Conservation (phyloP, 2,113 vertebrate species). For the Nymphicus hollandicus region DNA sequence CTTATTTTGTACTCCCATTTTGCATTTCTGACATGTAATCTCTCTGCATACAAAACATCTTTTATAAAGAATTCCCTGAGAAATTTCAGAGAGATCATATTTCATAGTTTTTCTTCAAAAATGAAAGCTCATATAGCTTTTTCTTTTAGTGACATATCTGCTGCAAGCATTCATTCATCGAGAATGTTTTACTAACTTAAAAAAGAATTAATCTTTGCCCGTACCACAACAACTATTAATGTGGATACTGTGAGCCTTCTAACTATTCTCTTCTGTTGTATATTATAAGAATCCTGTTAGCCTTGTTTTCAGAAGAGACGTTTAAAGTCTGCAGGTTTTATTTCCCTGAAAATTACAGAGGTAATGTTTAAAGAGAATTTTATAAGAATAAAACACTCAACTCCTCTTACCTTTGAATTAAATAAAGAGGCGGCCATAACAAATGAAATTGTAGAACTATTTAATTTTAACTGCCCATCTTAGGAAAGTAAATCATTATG, state of each 20-base stretch:
- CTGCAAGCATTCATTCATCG: constrained; percentile 38
- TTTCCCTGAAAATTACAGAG: constrained; percentile 37
- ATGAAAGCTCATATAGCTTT: constrained; percentile 41
- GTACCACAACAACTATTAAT: constrained; percentile 44
- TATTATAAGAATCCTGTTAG: constrained; percentile 31
- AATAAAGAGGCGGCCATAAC: constrained; percentile 27
- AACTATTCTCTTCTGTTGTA: neutral
- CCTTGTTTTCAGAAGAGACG: constrained; percentile 51
- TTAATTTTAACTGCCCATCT: constrained; percentile 52
- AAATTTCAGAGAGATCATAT: constrained; percentile 54
- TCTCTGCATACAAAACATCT: constrained; percentile 49
- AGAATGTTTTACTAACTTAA: constrained; percentile 53
- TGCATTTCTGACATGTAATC: constrained; percentile 64
- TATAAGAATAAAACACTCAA: neutral
- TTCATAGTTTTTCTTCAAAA: constrained; percentile 12
- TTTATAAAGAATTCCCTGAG: constrained; percentile 57
- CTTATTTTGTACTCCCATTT: constrained; percentile 72
- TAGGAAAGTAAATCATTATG: constrained; percentile 55
- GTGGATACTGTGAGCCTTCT: neutral
- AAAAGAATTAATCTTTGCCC: constrained; percentile 49
- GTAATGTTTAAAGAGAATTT: constrained; percentile 40
- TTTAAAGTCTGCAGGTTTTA: constrained; percentile 23
- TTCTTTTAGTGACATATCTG: constrained; percentile 10
- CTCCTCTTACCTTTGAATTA: constrained; percentile 46
- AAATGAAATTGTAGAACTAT: constrained; percentile 61